Evolutionary conservation across 2,797 vertebrate genomes (phyloP).

Genomic region (Anguilla obscura): DNA sequence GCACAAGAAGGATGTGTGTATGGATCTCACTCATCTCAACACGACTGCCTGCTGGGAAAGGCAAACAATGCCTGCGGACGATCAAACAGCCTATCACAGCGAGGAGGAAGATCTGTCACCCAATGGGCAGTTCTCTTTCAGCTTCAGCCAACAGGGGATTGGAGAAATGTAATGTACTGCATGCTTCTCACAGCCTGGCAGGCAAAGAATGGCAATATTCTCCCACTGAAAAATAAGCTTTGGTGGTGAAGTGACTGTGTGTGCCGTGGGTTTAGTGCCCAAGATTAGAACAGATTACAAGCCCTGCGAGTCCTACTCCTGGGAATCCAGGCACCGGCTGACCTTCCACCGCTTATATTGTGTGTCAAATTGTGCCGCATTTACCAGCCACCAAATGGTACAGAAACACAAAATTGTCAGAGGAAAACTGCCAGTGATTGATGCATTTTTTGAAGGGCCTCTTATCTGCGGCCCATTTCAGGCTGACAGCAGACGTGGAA

Average conservation of each 20-base stretch:
- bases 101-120: neutral
- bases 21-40: constrained; percentile 8
- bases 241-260: neutral
- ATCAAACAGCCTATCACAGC: neutral
- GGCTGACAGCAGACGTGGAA: neutral
- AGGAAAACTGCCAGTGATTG: neutral
- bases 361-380: neutral
- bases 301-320: neutral
- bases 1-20: neutral
- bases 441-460: constrained; percentile 11
- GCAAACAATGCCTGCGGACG: neutral
- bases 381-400: neutral
- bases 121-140: neutral
- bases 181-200: neutral
- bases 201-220: neutral
- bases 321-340: neutral
- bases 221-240: neutral
- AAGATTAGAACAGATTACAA: neutral
- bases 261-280: neutral
- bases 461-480: neutral
- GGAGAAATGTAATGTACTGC: neutral
- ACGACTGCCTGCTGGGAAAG: neutral
- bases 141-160: neutral
- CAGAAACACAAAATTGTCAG: neutral
- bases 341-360: neutral